phyloP scores from a whole-genome alignment of 2,888 invertebrate species.

The Unio pictorum region DNA sequence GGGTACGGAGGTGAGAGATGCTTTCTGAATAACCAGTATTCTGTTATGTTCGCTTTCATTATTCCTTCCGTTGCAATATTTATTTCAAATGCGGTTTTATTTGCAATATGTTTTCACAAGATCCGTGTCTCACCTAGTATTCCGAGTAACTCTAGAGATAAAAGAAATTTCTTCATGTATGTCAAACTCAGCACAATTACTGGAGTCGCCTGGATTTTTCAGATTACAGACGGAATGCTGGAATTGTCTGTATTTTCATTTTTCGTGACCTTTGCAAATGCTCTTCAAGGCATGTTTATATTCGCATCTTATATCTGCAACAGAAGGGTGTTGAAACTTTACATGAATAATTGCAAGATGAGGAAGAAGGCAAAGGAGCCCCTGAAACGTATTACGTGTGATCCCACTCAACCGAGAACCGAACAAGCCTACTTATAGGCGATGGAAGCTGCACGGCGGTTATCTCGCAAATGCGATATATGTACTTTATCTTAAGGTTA shows the following conservation, averaged over 20 bases:
- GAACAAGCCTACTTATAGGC: too few species aligned
- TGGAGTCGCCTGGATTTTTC: constrained; percentile 51
- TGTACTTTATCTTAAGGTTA: too few species aligned
- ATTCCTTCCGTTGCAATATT: constrained; percentile 35
- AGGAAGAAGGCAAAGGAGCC: too few species aligned
- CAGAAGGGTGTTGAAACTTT: constrained; percentile 35
- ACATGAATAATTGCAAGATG: not conserved
- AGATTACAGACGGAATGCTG: constrained; percentile 43
- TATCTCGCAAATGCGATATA: too few species aligned
- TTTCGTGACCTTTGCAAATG: constrained; percentile 41
- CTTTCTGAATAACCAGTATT: constrained; percentile 18
- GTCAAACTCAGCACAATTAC: constrained; percentile 47
- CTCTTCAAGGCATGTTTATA: constrained; percentile 48
- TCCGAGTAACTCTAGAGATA: constrained; percentile 18
- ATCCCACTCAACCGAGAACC: too few species aligned
- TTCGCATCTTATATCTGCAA: constrained; percentile 48
- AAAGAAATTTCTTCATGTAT: constrained; percentile 39
- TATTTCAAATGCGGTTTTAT: constrained; percentile 38
- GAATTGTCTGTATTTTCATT: constrained; percentile 37
- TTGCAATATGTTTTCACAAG: constrained; percentile 29
- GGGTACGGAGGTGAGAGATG: constrained; percentile 36
- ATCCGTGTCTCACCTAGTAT: constrained; percentile 22
- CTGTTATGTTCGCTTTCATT: constrained; percentile 34
- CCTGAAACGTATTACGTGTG: too few species aligned
- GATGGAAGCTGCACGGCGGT: too few species aligned